These are phyloP conservation scores for Chanos chanos DNA, from an alignment of 2,797 vertebrate genomes.

Conservation along the genomic window DNA sequence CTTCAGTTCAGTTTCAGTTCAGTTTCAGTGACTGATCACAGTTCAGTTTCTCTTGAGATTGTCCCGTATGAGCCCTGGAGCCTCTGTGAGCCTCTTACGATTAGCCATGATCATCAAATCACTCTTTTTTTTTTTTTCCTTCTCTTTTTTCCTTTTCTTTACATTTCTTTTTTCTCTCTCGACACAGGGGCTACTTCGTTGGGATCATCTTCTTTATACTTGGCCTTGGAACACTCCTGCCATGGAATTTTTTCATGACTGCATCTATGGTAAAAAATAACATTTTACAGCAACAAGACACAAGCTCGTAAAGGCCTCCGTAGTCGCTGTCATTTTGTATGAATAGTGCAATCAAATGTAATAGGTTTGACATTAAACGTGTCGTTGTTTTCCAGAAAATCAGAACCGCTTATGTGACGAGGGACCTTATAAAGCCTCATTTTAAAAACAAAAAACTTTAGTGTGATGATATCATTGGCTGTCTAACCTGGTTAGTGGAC, in stretches of 20 bases:
- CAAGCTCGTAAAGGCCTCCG: not conserved
- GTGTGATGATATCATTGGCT: not conserved
- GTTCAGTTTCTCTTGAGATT: too few relatives aligned
- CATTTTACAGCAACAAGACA: not conserved
- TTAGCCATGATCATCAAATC: too few relatives aligned
- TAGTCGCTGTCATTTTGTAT: too few relatives aligned
- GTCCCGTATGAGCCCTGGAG: too few relatives aligned
- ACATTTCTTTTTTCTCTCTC: not conserved
- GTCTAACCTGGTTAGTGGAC: too few relatives aligned
- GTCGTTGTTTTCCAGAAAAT: not conserved
- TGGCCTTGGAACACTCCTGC: constrained; percentile 84
- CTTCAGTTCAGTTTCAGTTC: too few relatives aligned
- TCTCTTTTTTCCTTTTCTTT: not conserved
- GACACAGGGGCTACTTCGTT: constrained; percentile 67
- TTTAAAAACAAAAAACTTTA: not conserved
- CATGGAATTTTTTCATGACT: constrained; percentile 93
- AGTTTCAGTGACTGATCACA: too few relatives aligned
- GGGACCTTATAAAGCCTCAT: not conserved
- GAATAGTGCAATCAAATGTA: too few relatives aligned
- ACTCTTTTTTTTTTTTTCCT: not conserved
- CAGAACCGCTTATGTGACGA: not conserved
- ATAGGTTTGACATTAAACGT: not conserved
- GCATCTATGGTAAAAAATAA: constrained; percentile 76
- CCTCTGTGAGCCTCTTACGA: too few relatives aligned
- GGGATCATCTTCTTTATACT: constrained; percentile 81